A percentile compares a stretch with the other conserved stretches of the same genome.
phyloP scores from a whole-genome alignment of 2,113 vertebrate genomes.

The Danionella cerebrum region DNA sequence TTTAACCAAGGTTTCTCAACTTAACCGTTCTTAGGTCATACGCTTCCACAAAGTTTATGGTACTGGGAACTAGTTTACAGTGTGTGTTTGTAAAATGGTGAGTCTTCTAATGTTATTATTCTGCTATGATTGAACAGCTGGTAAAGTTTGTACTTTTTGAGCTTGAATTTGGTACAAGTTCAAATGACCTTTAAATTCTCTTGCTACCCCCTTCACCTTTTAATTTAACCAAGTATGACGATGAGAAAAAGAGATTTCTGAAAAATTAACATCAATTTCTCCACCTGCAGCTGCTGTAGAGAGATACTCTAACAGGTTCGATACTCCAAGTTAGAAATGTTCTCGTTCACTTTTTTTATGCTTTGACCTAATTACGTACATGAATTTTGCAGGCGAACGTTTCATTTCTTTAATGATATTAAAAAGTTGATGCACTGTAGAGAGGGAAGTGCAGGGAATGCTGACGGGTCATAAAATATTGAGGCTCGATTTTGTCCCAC shows the following conservation, averaged over 20 bases:
- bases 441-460: neutral
- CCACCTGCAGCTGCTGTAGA: conserved; percentile 41
- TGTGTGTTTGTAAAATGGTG: conserved; percentile 1
- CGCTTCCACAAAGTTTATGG: too few relatives aligned
- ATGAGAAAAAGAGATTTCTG: conserved; percentile 10
- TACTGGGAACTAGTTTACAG: too few relatives aligned
- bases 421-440: conserved; percentile 36
- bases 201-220: neutral
- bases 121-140: conserved; percentile 14
- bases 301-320: conserved; percentile 51
- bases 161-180: too few relatives aligned
- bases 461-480: conserved; percentile 40
- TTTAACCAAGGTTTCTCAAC: too few relatives aligned
- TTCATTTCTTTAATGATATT: conserved; percentile 37
- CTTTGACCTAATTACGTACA: conserved; percentile 51
- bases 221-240: conserved; percentile 17
- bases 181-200: neutral
- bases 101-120: neutral
- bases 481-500: conserved; percentile 20
- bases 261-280: conserved; percentile 39
- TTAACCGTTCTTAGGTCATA: too few relatives aligned
- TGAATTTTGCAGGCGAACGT: conserved; percentile 57
- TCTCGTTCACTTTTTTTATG: conserved; percentile 41
- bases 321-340: conserved; percentile 20
- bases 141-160: conserved; percentile 40